Evolutionary conservation across 2,888 invertebrate genomes (phyloP).

Genomic region (Andricus quercusramuli): DNA sequence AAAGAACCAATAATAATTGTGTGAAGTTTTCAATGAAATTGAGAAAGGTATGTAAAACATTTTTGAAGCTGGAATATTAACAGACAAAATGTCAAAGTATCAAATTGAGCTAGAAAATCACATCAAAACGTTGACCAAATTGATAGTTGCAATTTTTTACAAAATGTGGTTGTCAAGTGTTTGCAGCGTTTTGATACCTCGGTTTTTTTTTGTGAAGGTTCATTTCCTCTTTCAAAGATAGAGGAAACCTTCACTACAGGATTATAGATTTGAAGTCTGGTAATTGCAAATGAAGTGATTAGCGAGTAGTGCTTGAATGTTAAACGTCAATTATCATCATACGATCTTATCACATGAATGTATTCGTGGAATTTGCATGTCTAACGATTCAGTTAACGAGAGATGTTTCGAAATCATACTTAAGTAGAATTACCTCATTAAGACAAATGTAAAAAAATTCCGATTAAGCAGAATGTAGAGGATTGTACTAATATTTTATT

Average conservation of each 20-base stretch:
- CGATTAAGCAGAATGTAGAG: not conserved
- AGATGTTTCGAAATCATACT: conserved; percentile 20
- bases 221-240: not conserved
- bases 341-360: conserved; percentile 5
- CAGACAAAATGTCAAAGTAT: too few relatives aligned
- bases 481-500: not conserved
- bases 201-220: not conserved
- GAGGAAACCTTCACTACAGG: not conserved
- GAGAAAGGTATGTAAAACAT: too few relatives aligned
- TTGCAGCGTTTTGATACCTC: too few relatives aligned
- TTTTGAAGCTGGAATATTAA: too few relatives aligned
- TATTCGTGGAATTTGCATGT: conserved; percentile 7
- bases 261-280: not conserved
- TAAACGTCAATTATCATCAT: conserved; percentile 14
- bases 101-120: too few relatives aligned
- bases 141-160: too few relatives aligned
- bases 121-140: too few relatives aligned
- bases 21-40: too few relatives aligned
- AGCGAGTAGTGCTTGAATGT: not conserved
- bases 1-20: too few relatives aligned
- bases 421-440: not conserved
- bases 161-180: too few relatives aligned
- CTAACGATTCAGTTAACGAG: conserved; percentile 7
- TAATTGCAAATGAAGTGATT: not conserved
- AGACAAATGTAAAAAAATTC: not conserved